phyloP scores from a whole-genome alignment of 2,797 vertebrate species.

The Enteromius paludinosus region DNA sequence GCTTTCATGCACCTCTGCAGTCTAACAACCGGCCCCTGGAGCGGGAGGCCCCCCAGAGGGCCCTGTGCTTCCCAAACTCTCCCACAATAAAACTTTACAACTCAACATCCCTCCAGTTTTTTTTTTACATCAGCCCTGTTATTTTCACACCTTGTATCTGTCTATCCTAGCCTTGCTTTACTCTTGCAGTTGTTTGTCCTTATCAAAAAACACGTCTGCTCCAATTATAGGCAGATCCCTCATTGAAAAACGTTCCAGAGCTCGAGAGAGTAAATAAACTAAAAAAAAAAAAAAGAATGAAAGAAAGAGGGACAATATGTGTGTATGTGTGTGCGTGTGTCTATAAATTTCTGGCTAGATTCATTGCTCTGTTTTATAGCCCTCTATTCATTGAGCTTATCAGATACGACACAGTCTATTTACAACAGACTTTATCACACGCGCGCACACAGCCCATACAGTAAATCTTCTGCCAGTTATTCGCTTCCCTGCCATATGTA shows the following conservation, averaged over 20 bases:
- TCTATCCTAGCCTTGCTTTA: neutral
- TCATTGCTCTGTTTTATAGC: slow-evolving; percentile 58
- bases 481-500: slow-evolving; percentile 32
- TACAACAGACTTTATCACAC: slow-evolving; percentile 51
- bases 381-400: slow-evolving; percentile 57
- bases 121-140: slow-evolving; percentile 40
- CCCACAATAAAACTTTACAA: slow-evolving; percentile 44
- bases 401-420: slow-evolving; percentile 62
- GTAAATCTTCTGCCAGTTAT: slow-evolving; percentile 46
- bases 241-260: slow-evolving; percentile 12
- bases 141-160: slow-evolving; percentile 11
- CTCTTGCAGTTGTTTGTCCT: slow-evolving; percentile 3
- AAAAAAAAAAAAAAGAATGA: neutral
- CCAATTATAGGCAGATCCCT: slow-evolving; percentile 39
- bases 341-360: slow-evolving; percentile 54
- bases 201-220: slow-evolving; percentile 8
- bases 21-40: slow-evolving; percentile 23
- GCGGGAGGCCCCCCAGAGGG: slow-evolving; percentile 3
- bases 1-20: slow-evolving; percentile 7
- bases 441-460: slow-evolving; percentile 31
- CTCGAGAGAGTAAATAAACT: slow-evolving; percentile 42
- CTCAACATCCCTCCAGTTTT: slow-evolving; percentile 15
- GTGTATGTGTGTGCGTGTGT: slow-evolving; percentile 8
- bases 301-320: neutral
- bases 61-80: slow-evolving; percentile 21